These are phyloP conservation scores for Cyclopterus lumpus DNA, from an alignment of 2,797 vertebrate species.

Conservation along the genomic window DNA sequence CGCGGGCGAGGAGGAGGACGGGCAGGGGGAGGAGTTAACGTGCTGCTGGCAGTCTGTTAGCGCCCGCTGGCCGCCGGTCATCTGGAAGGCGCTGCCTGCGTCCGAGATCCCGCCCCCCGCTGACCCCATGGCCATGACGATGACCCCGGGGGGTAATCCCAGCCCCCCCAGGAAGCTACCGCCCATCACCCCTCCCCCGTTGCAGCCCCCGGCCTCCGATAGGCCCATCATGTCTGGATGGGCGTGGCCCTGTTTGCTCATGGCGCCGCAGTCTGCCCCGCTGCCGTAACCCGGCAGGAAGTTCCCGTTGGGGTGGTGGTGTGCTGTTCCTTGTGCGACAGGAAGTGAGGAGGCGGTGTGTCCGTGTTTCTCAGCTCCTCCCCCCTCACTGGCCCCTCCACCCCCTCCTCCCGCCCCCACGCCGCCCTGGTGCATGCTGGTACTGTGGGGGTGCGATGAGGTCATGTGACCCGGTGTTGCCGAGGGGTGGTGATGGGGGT, in stretches of 20 bases:
- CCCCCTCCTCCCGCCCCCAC: slow-evolving; percentile 47
- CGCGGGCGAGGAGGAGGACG: slow-evolving; percentile 73
- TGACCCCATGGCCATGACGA: slow-evolving; percentile 92
- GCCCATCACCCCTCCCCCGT: slow-evolving; percentile 86
- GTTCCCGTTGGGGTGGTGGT: slow-evolving; percentile 78
- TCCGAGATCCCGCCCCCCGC: slow-evolving; percentile 86
- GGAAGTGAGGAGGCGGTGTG: slow-evolving; percentile 65
- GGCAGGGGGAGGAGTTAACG: slow-evolving; percentile 84
- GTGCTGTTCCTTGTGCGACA: slow-evolving; percentile 62
- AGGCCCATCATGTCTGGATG: slow-evolving; percentile 79
- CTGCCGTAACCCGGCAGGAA: slow-evolving; percentile 74
- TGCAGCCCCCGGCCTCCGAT: slow-evolving; percentile 70
- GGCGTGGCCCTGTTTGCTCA: slow-evolving; percentile 91
- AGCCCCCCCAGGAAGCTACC: slow-evolving; percentile 91
- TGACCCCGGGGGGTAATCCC: slow-evolving; percentile 93
- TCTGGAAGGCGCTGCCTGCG: slow-evolving; percentile 92
- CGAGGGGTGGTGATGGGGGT: slow-evolving; percentile 65
- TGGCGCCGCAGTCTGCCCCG: slow-evolving; percentile 77
- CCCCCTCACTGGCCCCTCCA: slow-evolving; percentile 53
- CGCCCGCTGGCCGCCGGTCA: slow-evolving; percentile 83
- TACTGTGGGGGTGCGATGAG: slow-evolving; percentile 63
- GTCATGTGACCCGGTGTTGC: slow-evolving; percentile 65
- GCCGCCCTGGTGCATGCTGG: slow-evolving; percentile 69
- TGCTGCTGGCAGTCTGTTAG: slow-evolving; percentile 93
- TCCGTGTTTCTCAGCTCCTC: slow-evolving; percentile 68